These are phyloP conservation scores for Dreissena polymorpha DNA, from an alignment of 1,140 invertebrate genomes.

Conservation along the genomic window DNA sequence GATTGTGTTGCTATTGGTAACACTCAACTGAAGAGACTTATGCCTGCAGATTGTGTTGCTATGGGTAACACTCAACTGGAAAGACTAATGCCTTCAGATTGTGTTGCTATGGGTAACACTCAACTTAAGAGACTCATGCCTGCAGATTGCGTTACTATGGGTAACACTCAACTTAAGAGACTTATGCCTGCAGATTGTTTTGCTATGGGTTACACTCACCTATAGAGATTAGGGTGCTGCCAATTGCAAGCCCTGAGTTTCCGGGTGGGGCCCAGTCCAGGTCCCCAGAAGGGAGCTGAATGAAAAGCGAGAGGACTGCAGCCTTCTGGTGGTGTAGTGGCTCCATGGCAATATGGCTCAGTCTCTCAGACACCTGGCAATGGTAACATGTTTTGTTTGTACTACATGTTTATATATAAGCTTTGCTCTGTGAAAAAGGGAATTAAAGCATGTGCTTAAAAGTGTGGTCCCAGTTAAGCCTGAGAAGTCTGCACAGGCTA, in stretches of 20 bases:
- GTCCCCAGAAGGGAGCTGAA: slow-evolving; percentile 89
- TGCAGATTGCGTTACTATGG: neutral
- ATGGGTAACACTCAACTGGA: too few species aligned
- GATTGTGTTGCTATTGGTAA: too few species aligned
- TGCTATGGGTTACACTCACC: slow-evolving; percentile 63
- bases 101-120: neutral
- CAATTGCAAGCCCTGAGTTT: slow-evolving; percentile 84
- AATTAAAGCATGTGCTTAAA: too few species aligned
- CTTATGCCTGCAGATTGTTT: neutral
- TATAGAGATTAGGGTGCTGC: slow-evolving; percentile 75
- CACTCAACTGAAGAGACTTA: too few species aligned
- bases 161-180: too few species aligned
- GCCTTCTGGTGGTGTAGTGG: slow-evolving; percentile 94
- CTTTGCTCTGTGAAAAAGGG: too few species aligned
- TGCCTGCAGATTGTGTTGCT: too few species aligned
- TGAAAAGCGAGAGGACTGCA: slow-evolving; percentile 94
- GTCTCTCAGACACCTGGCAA: slow-evolving; percentile 77
- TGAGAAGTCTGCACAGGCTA: too few species aligned
- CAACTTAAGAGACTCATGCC: too few species aligned
- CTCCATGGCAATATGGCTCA: slow-evolving; percentile 96
- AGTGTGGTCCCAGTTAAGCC: too few species aligned
- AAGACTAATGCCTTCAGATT: neutral
- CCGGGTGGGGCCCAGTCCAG: slow-evolving; percentile 90
- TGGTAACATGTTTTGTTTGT: too few species aligned
- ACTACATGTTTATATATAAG: too few species aligned